Conservation (phyloP, 2,113 vertebrate species). For the human region GRCh38 chr13:75898001-75898500, state of each 20-base stretch:
- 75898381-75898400: neutral
- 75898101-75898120: neutral
- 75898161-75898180: neutral
- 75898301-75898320: neutral
- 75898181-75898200: neutral
- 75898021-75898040: neutral
- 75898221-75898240: neutral
- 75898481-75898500: neutral
- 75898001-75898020: neutral
- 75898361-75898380: neutral
- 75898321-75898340: neutral
- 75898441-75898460: neutral
- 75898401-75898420: neutral
- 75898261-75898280: neutral
- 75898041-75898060: neutral
- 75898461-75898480: neutral
- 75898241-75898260: neutral
- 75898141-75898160: neutral
- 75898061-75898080: neutral
- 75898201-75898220: neutral
- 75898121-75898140: neutral
- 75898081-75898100: neutral
- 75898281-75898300: neutral
- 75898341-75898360: neutral
- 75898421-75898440: neutral